Conservation (phyloP, 2,113 vertebrate genomes). For the Myodes glareolus region DNA sequence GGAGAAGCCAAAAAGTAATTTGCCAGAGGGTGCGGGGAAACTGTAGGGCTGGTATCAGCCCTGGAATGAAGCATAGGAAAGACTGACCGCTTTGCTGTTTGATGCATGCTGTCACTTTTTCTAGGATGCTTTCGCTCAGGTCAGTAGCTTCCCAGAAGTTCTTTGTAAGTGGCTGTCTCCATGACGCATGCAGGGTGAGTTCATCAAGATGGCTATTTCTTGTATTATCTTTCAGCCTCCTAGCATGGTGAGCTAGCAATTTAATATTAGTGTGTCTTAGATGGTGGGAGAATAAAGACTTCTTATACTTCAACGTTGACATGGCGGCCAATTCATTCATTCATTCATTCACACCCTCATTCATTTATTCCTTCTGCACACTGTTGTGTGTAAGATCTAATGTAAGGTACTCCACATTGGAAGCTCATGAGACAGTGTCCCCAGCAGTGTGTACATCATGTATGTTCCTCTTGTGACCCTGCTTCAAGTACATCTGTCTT, state of each 20-base stretch:
- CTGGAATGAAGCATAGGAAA: background rate
- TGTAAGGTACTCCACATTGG: background rate
- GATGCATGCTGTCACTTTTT: background rate
- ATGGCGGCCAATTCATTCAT: background rate
- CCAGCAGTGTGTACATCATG: background rate
- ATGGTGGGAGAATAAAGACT: background rate
- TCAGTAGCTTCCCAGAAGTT: background rate
- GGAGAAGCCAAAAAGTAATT: background rate
- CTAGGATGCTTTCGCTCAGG: background rate
- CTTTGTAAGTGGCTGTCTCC: background rate
- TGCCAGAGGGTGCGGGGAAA: background rate
- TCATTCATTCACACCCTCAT: background rate
- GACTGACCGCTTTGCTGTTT: background rate
- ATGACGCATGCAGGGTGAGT: accelerated
- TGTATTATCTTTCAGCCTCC: accelerated
- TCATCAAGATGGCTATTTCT: background rate
- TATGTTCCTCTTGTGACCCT: background rate
- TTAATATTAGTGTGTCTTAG: background rate
- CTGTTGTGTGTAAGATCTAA: too few relatives aligned
- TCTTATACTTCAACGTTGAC: background rate
- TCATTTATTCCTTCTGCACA: background rate
- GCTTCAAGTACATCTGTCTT: background rate
- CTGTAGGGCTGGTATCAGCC: background rate
- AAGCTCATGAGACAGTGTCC: background rate
- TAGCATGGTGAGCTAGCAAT: background rate